Conservation (phyloP, 2,113 vertebrate genomes). For the Colistium nudipinnis region DNA sequence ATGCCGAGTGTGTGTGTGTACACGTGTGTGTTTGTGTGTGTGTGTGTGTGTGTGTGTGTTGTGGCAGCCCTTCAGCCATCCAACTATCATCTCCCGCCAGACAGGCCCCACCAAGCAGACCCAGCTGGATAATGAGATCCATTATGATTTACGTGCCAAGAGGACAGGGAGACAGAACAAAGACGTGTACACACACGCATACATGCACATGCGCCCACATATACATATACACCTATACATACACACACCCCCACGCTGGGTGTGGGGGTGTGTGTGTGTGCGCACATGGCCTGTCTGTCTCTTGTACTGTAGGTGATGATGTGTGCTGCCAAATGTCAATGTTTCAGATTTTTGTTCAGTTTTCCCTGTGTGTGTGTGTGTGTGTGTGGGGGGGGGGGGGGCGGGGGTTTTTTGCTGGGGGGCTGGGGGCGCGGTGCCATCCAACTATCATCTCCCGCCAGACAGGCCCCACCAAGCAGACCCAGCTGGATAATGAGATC, state of each 20-base stretch:
- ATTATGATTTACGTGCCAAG: constrained; percentile 79
- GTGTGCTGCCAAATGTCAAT: constrained; percentile 56
- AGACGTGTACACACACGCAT: constrained; percentile 64
- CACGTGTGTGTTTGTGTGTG: constrained; percentile 30
- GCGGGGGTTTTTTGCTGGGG: too few species aligned
- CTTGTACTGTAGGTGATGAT: constrained; percentile 60
- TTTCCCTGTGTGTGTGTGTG: constrained; percentile 26
- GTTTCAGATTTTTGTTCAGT: constrained; percentile 66
- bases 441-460: constrained; percentile 78
- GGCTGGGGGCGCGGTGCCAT: too few species aligned
- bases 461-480: constrained; percentile 77
- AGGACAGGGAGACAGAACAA: constrained; percentile 75
- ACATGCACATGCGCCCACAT: constrained; percentile 47
- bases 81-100: constrained; percentile 79
- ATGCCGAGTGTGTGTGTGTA: constrained; percentile 27
- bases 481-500: constrained; percentile 81
- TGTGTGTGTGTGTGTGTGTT: constrained; percentile 24
- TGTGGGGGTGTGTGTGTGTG: constrained; percentile 35
- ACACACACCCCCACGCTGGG: too few species aligned
- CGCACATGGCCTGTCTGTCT: constrained; percentile 50
- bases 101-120: constrained; percentile 76
- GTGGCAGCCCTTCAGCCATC: constrained; percentile 66
- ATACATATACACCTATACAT: constrained; percentile 56
- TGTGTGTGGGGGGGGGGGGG: constrained; percentile 4
- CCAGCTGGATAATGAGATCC: constrained; percentile 81